Evolutionary conservation across 2,113 vertebrate species (phyloP).

Genomic region (Rallus limicola): DNA sequence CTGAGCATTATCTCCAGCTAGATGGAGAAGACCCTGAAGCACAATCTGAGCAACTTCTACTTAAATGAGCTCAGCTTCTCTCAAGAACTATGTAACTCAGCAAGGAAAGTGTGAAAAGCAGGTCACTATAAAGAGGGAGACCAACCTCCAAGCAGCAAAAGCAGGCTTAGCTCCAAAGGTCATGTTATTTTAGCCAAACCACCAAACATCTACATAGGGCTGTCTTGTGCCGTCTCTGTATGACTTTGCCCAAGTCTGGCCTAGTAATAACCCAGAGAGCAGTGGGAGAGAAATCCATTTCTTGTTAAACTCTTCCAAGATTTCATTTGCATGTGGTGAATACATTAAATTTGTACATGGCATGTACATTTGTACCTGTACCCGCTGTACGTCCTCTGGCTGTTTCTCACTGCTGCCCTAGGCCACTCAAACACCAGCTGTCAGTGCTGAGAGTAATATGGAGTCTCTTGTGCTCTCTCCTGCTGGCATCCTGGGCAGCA

Average conservation of each 20-base stretch:
- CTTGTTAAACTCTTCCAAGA: not conserved
- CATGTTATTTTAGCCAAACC: not conserved
- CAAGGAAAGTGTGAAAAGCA: not conserved
- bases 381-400: not conserved
- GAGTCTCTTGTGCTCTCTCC: not conserved
- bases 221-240: not conserved
- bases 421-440: not conserved
- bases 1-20: not conserved
- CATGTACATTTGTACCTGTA: not conserved
- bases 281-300: not conserved
- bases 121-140: not conserved
- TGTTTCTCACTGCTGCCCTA: not conserved
- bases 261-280: not conserved
- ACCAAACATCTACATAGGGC: not conserved
- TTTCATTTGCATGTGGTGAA: not conserved
- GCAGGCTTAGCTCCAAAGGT: not conserved
- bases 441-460: not conserved
- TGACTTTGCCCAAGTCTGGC: not conserved
- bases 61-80: not conserved
- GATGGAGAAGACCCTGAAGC: not conserved
- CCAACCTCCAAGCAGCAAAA: not conserved
- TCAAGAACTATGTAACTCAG: not conserved
- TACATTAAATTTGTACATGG: not conserved
- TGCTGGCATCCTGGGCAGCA: not conserved
- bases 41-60: not conserved